Percentiles rank a stretch among this genome's conserved stretches.
Conservation (phyloP, 2,797 vertebrate species). For the Yasuhikotakia modesta region DNA sequence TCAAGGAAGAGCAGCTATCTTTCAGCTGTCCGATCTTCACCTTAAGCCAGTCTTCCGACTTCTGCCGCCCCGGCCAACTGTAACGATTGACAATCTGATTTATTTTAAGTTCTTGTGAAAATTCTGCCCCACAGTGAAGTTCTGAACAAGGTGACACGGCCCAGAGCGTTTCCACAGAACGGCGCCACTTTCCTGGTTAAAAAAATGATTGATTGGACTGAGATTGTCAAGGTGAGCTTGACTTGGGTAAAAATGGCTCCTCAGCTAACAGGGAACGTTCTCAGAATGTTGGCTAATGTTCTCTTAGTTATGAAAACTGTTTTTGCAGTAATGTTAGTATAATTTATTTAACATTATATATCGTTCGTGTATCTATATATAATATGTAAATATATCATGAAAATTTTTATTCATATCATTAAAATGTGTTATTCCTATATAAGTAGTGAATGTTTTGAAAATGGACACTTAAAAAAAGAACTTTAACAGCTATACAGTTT, state of each 20-base stretch:
- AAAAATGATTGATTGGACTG: conserved; percentile 29
- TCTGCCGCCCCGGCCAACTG: background rate
- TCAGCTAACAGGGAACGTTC: conserved; percentile 16
- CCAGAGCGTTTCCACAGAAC: conserved; percentile 27
- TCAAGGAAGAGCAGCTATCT: conserved; percentile 35
- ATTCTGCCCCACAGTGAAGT: conserved; percentile 19
- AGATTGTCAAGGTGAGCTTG: conserved; percentile 41
- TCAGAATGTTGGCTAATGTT: too few species aligned
- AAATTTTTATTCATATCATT: too few species aligned
- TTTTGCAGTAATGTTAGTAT: too few species aligned
- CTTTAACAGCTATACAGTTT: too few species aligned
- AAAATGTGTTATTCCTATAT: too few species aligned
- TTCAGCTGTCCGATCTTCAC: conserved; percentile 30
- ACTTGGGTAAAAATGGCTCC: conserved; percentile 46
- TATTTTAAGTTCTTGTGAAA: conserved; percentile 8
- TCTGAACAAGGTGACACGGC: conserved; percentile 29
- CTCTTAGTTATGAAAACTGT: too few species aligned
- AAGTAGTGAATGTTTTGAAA: too few species aligned
- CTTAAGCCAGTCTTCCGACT: conserved; percentile 15
- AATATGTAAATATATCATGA: too few species aligned
- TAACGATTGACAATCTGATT: background rate
- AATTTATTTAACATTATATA: too few species aligned
- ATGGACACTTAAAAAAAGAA: too few species aligned
- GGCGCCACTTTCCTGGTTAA: conserved; percentile 39
- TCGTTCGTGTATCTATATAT: too few species aligned